phyloP scores from a whole-genome alignment of 2,113 vertebrate genomes.

The Cynopterus brachyotis region DNA sequence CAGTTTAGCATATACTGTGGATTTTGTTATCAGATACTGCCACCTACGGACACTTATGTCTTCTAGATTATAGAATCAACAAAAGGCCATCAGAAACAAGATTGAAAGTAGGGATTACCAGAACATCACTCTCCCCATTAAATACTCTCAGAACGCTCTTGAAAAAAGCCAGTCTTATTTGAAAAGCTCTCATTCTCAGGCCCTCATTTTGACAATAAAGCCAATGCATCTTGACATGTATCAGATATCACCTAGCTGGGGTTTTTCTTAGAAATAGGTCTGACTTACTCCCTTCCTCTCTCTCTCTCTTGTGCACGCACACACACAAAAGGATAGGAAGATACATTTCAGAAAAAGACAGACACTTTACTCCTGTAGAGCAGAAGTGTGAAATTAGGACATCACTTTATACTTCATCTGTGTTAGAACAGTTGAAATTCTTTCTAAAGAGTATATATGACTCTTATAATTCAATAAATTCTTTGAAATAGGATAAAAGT shows the following conservation, averaged over 20 bases:
- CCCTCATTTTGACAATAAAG: constrained; percentile 10
- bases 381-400: not conserved
- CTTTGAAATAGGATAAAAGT: constrained; percentile 14
- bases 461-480: not conserved
- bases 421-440: not conserved
- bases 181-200: not conserved
- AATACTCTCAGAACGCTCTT: not conserved
- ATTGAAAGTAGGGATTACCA: not conserved
- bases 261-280: not conserved
- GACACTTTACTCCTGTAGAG: not conserved
- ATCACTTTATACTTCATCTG: not conserved
- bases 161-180: not conserved
- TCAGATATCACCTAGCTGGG: not conserved
- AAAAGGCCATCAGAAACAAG: not conserved
- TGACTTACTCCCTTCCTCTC: not conserved
- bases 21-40: constrained; percentile 82
- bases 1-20: not conserved
- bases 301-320: not conserved
- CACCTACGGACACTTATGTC: constrained; percentile 80
- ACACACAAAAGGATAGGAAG: not conserved
- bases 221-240: not conserved
- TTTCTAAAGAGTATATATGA: not conserved
- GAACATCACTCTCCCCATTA: not conserved
- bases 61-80: not conserved
- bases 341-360: not conserved